These are phyloP conservation scores for Phataginus tricuspis DNA, from an alignment of 2,797 vertebrate species.

Conservation along the genomic window DNA sequence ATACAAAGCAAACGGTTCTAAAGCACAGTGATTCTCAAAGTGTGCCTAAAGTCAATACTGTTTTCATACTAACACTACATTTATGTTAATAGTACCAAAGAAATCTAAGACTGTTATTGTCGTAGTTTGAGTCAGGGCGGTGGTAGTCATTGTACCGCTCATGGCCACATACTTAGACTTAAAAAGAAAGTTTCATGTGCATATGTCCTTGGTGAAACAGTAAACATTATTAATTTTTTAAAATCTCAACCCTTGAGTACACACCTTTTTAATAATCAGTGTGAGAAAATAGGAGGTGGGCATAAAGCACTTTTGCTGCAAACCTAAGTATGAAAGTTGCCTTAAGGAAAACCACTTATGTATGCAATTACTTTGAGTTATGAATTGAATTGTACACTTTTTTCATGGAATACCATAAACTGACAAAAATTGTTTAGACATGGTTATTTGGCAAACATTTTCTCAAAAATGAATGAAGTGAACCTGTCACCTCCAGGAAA, in stretches of 20 bases:
- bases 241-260: background rate
- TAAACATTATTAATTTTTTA: background rate
- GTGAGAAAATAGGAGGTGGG: background rate
- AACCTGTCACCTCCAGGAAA: slow-evolving; percentile 5
- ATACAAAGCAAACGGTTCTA: background rate
- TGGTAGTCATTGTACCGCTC: background rate
- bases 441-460: slow-evolving; percentile 13
- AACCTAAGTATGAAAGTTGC: background rate
- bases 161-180: background rate
- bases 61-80: background rate
- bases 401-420: background rate
- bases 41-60: background rate
- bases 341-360: background rate
- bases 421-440: background rate
- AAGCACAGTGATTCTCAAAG: slow-evolving; percentile 6
- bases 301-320: slow-evolving; percentile 5
- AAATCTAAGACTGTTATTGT: background rate
- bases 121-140: background rate
- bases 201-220: slow-evolving; percentile 9
- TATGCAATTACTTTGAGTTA: background rate
- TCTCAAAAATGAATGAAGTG: background rate
- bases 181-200: background rate
- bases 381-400: background rate
- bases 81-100: background rate
- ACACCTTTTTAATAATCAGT: background rate